Evolutionary conservation across 2,888 invertebrate species (phyloP), one percentile per base, ranked within the genome.

Genomic region (Macropis europaea): DNA sequence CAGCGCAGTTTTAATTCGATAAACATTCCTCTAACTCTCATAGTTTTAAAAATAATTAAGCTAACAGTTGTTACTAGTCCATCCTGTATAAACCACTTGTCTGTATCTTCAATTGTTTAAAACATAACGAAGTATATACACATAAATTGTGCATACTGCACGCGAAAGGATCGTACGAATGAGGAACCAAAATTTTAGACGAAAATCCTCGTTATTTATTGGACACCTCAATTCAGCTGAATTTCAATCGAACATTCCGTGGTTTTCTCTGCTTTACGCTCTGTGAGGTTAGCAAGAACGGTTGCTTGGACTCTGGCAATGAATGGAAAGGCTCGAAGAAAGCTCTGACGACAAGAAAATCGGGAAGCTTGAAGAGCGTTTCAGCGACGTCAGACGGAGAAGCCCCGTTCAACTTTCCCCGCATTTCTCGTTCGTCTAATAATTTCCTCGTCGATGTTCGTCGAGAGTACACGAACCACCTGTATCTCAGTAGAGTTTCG

Each of bases 401-500:
- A n/a, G n/a, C 48, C 2, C 17, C 4, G 19, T 1, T 13, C 60
- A 19, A 38, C 43, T 28, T 36, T 6, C 2, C 19, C 2, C 40
- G 9, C 3, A 13, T n/a, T 11, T 26, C 19, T 17, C 34, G 19
- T 17, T 19, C 9, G 3, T 26, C 24, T 48, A 19, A 57, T 57
- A 40, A 57, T 38, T 47, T 63, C 17, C 30, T 32, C 57, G 38
- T 45, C 6, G 28, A n/a, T 15, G 28, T 19, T 56, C 28, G 9
- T 5, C 50, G 30, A 13, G 17, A 34, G 22, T 9, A 26, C 11
- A 28, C 24, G 63, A 42, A 42, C 71, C 71, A 71, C 61, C 73
- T 71, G 73, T 61, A 61, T 57, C 64, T 71, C 52, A 71, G 11
- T 34, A 22, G 52, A 38, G 57, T 66, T 71, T 61, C n/a, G 30